Conservation (phyloP, 2,888 invertebrate species). For the Tiliacea aurago region DNA sequence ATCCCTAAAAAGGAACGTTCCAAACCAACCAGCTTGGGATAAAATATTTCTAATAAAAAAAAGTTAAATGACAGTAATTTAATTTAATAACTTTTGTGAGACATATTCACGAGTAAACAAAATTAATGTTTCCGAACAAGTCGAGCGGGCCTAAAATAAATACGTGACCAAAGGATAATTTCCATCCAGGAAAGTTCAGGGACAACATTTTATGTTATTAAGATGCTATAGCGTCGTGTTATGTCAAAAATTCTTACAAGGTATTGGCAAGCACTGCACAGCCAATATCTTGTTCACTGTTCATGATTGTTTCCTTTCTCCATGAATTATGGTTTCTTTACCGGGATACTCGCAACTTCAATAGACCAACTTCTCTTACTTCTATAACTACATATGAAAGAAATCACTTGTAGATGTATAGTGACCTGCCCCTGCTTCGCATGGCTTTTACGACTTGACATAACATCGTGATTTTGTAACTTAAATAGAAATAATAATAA, state of each 20-base stretch:
- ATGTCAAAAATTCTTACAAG: background rate
- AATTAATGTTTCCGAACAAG: constrained; percentile 9
- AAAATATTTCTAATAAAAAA: background rate
- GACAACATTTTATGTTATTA: background rate
- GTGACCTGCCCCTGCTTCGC: too few relatives aligned
- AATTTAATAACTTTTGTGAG: constrained; percentile 3
- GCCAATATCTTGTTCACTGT: background rate
- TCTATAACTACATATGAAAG: background rate
- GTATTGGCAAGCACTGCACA: background rate
- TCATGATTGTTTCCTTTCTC: background rate
- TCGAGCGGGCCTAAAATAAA: constrained; percentile 4
- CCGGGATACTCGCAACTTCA: background rate
- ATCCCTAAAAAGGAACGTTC: too few relatives aligned
- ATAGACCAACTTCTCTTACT: background rate
- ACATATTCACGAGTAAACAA: background rate
- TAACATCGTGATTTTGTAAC: too few relatives aligned
- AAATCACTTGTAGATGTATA: too few relatives aligned
- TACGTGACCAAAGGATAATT: constrained; percentile 5
- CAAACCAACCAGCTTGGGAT: too few relatives aligned
- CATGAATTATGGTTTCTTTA: too few relatives aligned
- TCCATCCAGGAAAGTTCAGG: constrained; percentile 10
- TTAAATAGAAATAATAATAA: too few relatives aligned
- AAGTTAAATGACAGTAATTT: constrained; percentile 1
- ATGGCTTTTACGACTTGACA: too few relatives aligned
- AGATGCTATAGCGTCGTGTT: background rate